These are phyloP conservation scores for Pangasius macronema DNA, from an alignment of 2,797 vertebrate species.

Conservation along the genomic window DNA sequence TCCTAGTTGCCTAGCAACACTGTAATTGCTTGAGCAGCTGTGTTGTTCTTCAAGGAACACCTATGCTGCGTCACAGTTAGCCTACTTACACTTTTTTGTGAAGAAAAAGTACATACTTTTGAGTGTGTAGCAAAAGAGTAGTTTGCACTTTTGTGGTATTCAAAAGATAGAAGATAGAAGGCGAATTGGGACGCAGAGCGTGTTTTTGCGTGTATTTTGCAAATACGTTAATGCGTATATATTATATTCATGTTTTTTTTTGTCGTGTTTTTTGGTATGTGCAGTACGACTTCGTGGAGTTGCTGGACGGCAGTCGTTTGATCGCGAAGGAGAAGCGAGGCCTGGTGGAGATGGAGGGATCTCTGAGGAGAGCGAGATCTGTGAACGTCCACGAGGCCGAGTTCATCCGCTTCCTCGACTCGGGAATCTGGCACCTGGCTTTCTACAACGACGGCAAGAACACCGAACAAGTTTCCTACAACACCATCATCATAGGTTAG, in stretches of 20 bases:
- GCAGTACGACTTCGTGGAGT: constrained; percentile 97
- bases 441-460: constrained; percentile 97
- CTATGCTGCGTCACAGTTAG: too few species aligned
- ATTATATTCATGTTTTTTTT: too few species aligned
- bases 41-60: background rate
- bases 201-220: too few species aligned
- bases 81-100: too few species aligned
- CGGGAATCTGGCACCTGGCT: constrained; percentile 97
- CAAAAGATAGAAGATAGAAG: too few species aligned
- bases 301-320: constrained; percentile 92
- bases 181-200: too few species aligned
- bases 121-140: too few species aligned
- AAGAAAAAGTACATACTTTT: too few species aligned
- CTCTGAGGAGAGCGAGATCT: constrained; percentile 78
- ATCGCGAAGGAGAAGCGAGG: constrained; percentile 91
- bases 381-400: constrained; percentile 91
- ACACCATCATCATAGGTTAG: constrained; percentile 93
- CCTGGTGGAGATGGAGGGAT: constrained; percentile 74
- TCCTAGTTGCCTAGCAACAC: background rate
- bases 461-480: constrained; percentile 90
- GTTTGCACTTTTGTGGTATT: too few species aligned
- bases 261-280: background rate
- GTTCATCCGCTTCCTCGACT: constrained; percentile 95
- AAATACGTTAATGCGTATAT: too few species aligned
- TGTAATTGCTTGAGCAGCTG: background rate